A percentile compares a stretch with the other conserved stretches of the same genome.
These are phyloP conservation scores for Eristalis tenax DNA, from an alignment of 2,888 invertebrate genomes.

Conservation along the genomic window DNA sequence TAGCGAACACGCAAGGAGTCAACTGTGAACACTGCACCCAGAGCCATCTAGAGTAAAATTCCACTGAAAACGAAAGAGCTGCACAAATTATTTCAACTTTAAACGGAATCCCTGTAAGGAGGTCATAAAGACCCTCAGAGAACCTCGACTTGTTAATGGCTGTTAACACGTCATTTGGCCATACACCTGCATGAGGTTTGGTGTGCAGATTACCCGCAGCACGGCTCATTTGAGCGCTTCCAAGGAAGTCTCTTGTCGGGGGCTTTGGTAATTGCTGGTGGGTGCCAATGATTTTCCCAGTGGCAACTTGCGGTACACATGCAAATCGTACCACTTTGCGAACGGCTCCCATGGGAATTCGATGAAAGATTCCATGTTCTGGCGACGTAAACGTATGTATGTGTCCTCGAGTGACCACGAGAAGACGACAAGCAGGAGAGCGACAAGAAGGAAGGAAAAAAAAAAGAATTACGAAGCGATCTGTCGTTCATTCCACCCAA, in stretches of 20 bases:
- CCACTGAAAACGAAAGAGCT: conserved; percentile 7
- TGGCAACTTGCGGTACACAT: conserved; percentile 54
- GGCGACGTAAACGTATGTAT: conserved; percentile 8
- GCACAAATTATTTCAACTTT: conserved; percentile 60
- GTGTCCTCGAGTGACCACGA: conserved; percentile 56
- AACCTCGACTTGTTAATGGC: conserved; percentile 68
- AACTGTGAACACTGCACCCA: conserved; percentile 47
- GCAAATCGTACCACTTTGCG: conserved; percentile 49
- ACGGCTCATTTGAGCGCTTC: conserved; percentile 58
- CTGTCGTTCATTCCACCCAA: conserved; percentile 66
- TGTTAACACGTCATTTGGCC: conserved; percentile 72
- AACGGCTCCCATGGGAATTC: conserved; percentile 31
- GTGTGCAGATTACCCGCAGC: conserved; percentile 24
- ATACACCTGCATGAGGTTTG: conserved; percentile 63
- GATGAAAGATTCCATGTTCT: conserved; percentile 54
- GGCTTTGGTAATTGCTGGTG: conserved; percentile 43
- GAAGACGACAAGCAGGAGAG: conserved; percentile 11
- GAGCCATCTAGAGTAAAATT: background rate
- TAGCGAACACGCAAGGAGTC: conserved; percentile 64
- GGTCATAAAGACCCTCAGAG: conserved; percentile 66
- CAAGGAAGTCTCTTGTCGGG: conserved; percentile 47
- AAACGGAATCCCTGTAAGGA: conserved; percentile 70
- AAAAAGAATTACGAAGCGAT: conserved; percentile 22
- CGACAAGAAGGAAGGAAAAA: conserved; percentile 7
- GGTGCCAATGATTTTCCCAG: conserved; percentile 38